Base-by-base conservation (phyloP, 2,888 invertebrate species). In the Trissolcus japonicus region DNA sequence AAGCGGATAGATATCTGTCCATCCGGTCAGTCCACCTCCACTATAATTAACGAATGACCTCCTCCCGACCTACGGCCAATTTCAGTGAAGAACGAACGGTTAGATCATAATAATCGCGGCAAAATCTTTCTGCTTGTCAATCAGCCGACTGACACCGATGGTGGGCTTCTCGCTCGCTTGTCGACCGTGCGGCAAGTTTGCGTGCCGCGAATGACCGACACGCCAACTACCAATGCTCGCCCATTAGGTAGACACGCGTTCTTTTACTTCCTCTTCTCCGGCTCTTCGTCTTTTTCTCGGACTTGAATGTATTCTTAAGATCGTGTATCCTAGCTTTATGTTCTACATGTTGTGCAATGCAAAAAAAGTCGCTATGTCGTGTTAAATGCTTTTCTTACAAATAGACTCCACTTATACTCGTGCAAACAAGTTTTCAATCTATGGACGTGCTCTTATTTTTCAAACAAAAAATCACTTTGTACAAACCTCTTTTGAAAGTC, bases 21-120 rank as follows among this genome's bases (percentile, higher is more conserved):
- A 76, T 79, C 79, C 77, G 74, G 69, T 78, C 79, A 66, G 66
- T 78, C 82, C 81, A 78, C 79, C 77, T 72, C 55, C 86, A 86
- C 88, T 88, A 87, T 87, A 88, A 88, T 88, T 88, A 88, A 85
- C 85, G 83, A 66, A 81, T 86, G 87, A 87, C 88, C 88, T 84
- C 83, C 82, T 79, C 79, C 77, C 85, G 87, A 87, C 88, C 85
- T 79, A 71, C 76, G 82, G 81, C 83, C 85, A 88, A 88, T 88
- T 88, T 88, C 82, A 84, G 82, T 82, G 76, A 50, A 57, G 73
- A 73, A 78, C 79, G 67, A 79, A 50, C 19, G 74, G 73, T 56
- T 79, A 76, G 80, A 83, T 83, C 83, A 83, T 82, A 83, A 83
- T 83, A 83, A 82, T 83, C 83, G 80, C 82, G 74, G 80, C 76